Conservation (phyloP, 1,140 invertebrate species). For the Lordiphosa stackelbergi region DNA sequence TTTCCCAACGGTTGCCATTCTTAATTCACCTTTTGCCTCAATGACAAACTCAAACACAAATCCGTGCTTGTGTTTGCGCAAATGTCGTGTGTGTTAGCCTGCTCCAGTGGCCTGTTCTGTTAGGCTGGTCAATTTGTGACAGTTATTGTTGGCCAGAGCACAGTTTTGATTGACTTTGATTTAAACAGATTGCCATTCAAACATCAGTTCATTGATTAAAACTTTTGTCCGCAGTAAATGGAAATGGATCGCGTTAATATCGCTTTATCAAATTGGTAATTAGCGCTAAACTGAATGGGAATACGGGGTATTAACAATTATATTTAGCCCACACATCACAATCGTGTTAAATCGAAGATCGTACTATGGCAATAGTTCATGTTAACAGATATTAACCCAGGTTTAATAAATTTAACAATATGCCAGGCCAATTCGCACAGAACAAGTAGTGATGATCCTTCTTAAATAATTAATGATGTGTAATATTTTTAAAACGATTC, state of each 20-base stretch:
- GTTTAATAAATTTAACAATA: too few relatives aligned
- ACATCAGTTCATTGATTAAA: slow-evolving; percentile 35
- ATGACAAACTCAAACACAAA: slow-evolving; percentile 16
- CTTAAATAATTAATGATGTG: too few relatives aligned
- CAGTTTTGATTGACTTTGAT: slow-evolving; percentile 61
- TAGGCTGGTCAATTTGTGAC: slow-evolving; percentile 54
- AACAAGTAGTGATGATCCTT: too few relatives aligned
- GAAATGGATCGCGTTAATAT: not conserved
- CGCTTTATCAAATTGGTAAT: too few relatives aligned
- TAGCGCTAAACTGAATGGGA: too few relatives aligned
- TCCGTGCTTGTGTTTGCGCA: slow-evolving; percentile 2
- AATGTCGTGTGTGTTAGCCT: slow-evolving; percentile 25
- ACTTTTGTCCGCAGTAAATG: slow-evolving; percentile 7
- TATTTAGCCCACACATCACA: too few relatives aligned
- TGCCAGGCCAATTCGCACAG: too few relatives aligned
- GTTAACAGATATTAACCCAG: too few relatives aligned
- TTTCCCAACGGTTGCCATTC: slow-evolving; percentile 45
- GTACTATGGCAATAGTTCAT: too few relatives aligned
- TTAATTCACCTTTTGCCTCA: slow-evolving; percentile 32
- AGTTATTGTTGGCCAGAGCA: slow-evolving; percentile 47
- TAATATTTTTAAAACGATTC: too few relatives aligned
- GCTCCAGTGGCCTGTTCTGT: slow-evolving; percentile 43
- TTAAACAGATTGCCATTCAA: slow-evolving; percentile 37
- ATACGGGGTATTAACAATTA: too few relatives aligned
- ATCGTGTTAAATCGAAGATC: too few relatives aligned